These are phyloP conservation scores for Perizoma flavofasciatum DNA, from an alignment of 2,888 invertebrate species.

Conservation along the genomic window DNA sequence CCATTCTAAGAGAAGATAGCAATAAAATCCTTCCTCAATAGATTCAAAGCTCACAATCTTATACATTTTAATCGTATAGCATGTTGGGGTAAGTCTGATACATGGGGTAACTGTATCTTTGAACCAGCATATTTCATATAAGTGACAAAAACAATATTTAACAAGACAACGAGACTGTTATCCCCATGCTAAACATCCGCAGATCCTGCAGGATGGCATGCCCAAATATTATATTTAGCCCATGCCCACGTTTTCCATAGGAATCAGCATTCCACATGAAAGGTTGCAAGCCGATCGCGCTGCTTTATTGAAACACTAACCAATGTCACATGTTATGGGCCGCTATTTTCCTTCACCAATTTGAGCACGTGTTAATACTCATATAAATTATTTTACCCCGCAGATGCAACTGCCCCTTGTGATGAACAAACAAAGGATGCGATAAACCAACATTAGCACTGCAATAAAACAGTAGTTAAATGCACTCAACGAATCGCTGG, in stretches of 20 bases:
- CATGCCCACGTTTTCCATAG: no score
- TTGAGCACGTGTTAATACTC: no score
- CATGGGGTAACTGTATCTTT: neutral
- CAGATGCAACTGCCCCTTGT: neutral
- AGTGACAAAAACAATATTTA: no score
- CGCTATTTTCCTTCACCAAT: no score
- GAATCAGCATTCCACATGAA: no score
- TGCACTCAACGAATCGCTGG: constrained; percentile 49
- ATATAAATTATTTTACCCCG: neutral
- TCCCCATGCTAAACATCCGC: no score
- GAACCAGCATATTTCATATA: neutral
- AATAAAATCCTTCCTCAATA: constrained; percentile 33
- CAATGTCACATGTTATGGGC: no score
- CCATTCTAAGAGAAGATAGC: constrained; percentile 31
- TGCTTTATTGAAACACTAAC: no score
- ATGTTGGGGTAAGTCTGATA: constrained; percentile 4
- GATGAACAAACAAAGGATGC: constrained; percentile 41
- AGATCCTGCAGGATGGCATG: no score
- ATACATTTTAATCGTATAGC: constrained; percentile 35
- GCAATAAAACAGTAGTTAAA: constrained; percentile 59
- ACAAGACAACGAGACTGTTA: no score
- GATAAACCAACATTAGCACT: constrained; percentile 49
- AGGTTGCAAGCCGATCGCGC: no score
- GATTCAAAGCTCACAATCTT: constrained; percentile 30
- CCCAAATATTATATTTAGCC: no score